phyloP scores from a whole-genome alignment of 2,797 vertebrate genomes.

The Enteromius unitaeniatus region DNA sequence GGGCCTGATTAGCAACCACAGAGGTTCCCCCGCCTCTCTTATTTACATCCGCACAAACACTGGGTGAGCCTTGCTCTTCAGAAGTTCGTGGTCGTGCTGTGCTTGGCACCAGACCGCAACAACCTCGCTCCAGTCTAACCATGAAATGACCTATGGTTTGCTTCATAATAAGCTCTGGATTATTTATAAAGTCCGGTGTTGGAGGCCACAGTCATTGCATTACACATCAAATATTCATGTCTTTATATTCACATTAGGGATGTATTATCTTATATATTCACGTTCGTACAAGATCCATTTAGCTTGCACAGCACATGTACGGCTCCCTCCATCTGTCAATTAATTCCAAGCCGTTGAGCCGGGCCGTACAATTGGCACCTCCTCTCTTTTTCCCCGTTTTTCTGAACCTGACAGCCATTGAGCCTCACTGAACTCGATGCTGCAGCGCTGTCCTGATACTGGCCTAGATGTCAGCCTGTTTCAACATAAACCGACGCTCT shows the following conservation, averaged over 20 bases:
- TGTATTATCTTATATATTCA: constrained; percentile 46
- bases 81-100: constrained; percentile 26
- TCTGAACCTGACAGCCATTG: constrained; percentile 8
- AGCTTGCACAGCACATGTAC: constrained; percentile 1
- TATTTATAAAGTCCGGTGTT: constrained; percentile 55
- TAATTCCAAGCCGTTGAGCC: neutral
- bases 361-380: constrained; percentile 18
- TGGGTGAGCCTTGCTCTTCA: neutral
- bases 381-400: neutral
- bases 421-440: constrained; percentile 25
- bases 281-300: constrained; percentile 23
- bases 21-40: constrained; percentile 68
- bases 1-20: constrained; percentile 77
- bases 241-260: constrained; percentile 53
- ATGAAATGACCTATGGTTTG: constrained; percentile 40
- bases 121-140: constrained; percentile 9
- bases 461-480: constrained; percentile 41
- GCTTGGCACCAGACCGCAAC: constrained; percentile 12
- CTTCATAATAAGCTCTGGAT: constrained; percentile 56
- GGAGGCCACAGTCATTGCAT: constrained; percentile 36
- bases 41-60: constrained; percentile 69
- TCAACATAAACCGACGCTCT: constrained; percentile 26
- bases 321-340: constrained; percentile 7
- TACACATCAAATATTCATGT: constrained; percentile 55
- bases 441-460: neutral